Conservation (phyloP, 2,113 vertebrate species). For the Microcebus jonahi region DNA sequence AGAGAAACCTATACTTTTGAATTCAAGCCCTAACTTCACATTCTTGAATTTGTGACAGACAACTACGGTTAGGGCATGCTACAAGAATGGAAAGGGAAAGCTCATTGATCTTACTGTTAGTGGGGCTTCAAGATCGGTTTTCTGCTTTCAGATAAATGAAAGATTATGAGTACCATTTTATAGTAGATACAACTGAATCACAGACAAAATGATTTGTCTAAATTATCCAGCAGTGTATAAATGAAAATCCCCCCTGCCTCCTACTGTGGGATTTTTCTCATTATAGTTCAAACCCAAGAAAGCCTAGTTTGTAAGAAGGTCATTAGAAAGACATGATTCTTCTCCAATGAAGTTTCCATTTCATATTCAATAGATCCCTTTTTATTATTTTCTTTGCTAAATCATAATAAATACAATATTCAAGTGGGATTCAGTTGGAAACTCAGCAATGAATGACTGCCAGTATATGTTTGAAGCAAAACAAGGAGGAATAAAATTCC, state of each 20-base stretch:
- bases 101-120: background rate
- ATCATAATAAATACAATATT: background rate
- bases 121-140: background rate
- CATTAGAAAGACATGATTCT: background rate
- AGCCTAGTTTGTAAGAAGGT: background rate
- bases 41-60: conserved; percentile 25
- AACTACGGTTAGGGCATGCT: background rate
- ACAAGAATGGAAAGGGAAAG: background rate
- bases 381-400: conserved; percentile 37
- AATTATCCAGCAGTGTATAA: background rate
- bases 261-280: background rate
- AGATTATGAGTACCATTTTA: background rate
- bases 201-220: background rate
- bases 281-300: background rate
- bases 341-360: conserved; percentile 7
- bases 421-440: background rate
- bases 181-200: background rate
- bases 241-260: background rate
- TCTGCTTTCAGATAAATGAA: background rate
- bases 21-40: background rate
- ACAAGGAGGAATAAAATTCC: background rate
- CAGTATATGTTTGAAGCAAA: conserved; percentile 10
- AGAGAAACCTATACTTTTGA: background rate
- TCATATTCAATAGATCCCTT: background rate
- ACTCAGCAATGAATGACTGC: background rate